Evolutionary conservation across 1,140 invertebrate genomes (phyloP).

Genomic region (Globodera ellingtonae): DNA sequence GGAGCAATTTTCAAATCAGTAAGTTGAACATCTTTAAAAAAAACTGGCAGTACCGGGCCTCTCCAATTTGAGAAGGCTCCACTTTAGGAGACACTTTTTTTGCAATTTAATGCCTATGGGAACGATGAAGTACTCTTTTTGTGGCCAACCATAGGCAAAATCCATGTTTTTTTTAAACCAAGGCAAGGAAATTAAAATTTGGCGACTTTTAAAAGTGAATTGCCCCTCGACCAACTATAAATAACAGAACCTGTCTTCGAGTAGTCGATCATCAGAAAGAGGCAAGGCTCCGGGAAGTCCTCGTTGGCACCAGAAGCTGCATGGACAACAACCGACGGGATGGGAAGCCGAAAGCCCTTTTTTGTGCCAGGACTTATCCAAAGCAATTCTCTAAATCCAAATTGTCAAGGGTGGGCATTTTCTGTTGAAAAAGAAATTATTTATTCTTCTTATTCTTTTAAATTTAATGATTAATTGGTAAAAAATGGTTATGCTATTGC

Average conservation of each 20-base stretch:
- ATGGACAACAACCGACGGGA: conserved; percentile 44
- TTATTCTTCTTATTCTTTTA: not conserved
- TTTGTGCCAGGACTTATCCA: conserved; percentile 31
- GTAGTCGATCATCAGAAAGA: conserved; percentile 39
- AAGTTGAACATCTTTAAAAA: no score
- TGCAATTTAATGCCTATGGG: no score
- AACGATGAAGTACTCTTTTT: no score
- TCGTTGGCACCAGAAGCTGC: conserved; percentile 37
- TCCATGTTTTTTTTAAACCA: no score
- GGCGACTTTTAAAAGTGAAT: not conserved
- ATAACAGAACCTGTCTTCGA: not conserved
- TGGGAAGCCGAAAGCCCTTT: conserved; percentile 30
- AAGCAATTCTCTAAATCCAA: conserved; percentile 31
- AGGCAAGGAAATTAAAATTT: no score
- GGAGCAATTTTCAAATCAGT: conserved; percentile 7
- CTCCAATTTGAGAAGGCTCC: no score
- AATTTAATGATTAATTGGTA: not conserved
- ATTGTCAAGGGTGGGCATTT: not conserved
- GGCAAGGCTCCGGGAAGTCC: conserved; percentile 40
- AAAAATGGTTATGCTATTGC: conserved; percentile 6
- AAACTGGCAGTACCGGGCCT: no score
- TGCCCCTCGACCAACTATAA: no score
- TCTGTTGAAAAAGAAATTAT: no score
- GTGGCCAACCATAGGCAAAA: no score
- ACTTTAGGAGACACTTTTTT: no score